A percentile compares a stretch with the other conserved stretches of the same genome.
phyloP scores from a whole-genome alignment of 2,888 invertebrate species.

The Agonum fuliginosum region DNA sequence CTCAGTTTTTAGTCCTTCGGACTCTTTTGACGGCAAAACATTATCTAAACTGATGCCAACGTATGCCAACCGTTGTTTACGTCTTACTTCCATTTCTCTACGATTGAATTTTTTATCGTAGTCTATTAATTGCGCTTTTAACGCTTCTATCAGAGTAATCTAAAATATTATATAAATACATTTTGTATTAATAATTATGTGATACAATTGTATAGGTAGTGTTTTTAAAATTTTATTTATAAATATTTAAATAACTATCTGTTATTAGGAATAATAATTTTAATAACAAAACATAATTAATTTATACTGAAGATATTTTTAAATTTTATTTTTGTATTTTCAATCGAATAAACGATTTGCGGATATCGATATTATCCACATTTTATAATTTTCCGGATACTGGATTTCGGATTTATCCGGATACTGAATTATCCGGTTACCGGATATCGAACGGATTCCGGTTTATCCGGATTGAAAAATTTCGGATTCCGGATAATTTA shows the following conservation, averaged over 20 bases:
- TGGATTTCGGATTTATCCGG: no score
- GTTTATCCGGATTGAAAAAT: no score
- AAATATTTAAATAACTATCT: neutral
- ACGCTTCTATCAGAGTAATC: conserved; percentile 80
- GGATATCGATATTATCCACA: no score
- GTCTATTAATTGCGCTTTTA: conserved; percentile 84
- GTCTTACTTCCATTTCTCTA: conserved; percentile 79
- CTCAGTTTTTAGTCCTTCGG: conserved; percentile 64
- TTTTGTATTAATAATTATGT: conserved; percentile 23
- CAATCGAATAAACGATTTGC: no score
- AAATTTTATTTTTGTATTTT: no score
- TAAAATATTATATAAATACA: conserved; percentile 65
- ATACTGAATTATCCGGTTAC: no score
- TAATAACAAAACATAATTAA: no score
- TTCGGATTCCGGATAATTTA: no score
- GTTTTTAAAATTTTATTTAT: neutral
- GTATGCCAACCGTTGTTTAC: conserved; percentile 83
- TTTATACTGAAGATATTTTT: no score
- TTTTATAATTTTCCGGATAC: no score
- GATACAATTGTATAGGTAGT: neutral
- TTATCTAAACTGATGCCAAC: conserved; percentile 86
- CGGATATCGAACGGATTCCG: no score
- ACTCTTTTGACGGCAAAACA: conserved; percentile 74
- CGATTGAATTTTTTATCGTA: conserved; percentile 84
- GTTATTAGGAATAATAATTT: no score